phyloP scores from a whole-genome alignment of 1,140 invertebrate genomes.

The Choristoneura fumiferana region DNA sequence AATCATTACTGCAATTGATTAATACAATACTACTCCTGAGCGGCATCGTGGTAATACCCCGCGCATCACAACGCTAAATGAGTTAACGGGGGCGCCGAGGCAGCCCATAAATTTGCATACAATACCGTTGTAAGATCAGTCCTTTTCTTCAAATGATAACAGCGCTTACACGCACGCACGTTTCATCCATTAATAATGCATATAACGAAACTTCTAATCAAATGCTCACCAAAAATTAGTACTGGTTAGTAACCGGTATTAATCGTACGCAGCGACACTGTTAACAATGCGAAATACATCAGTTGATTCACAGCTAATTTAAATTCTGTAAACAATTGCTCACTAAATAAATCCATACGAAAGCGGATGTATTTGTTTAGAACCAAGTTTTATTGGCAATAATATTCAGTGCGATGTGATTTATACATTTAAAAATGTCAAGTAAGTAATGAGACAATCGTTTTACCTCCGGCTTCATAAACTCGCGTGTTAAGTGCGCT shows the following conservation, averaged over 20 bases:
- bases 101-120: conserved; percentile 60
- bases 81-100: conserved; percentile 40
- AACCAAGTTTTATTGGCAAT: conserved; percentile 8
- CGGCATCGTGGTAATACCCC: conserved; percentile 50
- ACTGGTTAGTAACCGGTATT: too few species aligned
- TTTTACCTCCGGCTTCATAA: conserved; percentile 6
- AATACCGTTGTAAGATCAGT: conserved; percentile 32
- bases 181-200: background rate
- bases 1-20: conserved; percentile 63
- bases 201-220: background rate
- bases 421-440: background rate
- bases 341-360: too few species aligned
- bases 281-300: too few species aligned
- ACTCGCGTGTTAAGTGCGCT: conserved; percentile 2
- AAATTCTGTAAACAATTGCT: too few species aligned
- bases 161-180: conserved; percentile 26
- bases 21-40: conserved; percentile 55
- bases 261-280: too few species aligned
- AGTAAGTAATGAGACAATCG: conserved; percentile 9
- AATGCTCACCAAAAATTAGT: too few species aligned
- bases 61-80: conserved; percentile 62
- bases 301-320: too few species aligned
- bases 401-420: background rate
- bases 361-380: background rate
- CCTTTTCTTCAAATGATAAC: background rate